Evolutionary conservation across 2,113 vertebrate genomes (phyloP).

Genomic region (Erinaceus europaeus): DNA sequence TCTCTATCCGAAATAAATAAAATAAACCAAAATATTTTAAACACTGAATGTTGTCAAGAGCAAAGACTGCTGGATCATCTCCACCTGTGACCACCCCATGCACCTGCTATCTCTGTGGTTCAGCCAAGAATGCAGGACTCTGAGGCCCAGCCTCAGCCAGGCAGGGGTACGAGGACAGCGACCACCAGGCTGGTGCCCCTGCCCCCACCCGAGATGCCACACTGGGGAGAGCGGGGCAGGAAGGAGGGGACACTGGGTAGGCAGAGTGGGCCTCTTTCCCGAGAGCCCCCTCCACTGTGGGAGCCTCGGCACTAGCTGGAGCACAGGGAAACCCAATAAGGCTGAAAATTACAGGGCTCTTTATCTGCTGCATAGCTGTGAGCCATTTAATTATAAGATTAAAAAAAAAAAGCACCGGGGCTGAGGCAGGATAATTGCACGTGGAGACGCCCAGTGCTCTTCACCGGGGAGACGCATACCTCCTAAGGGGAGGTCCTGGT

Average conservation of each 20-base stretch:
- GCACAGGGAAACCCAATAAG: conserved; percentile 67
- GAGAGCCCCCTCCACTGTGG: not conserved
- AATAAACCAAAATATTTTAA: too few species aligned
- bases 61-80: too few species aligned
- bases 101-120: too few species aligned
- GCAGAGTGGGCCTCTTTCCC: not conserved
- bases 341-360: conserved; percentile 70
- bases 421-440: conserved; percentile 52
- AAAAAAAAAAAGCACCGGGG: conserved; percentile 31
- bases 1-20: too few species aligned
- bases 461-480: not conserved
- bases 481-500: too few species aligned
- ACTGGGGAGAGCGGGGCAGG: rapidly evolving
- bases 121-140: too few species aligned
- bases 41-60: too few species aligned
- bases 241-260: rapidly evolving
- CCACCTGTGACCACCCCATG: too few species aligned
- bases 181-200: too few species aligned
- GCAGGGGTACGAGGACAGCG: too few species aligned
- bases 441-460: conserved; percentile 16
- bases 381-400: conserved; percentile 65
- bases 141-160: too few species aligned
- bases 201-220: too few species aligned
- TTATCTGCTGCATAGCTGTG: conserved; percentile 49
- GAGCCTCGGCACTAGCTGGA: conserved; percentile 9